phyloP scores from a whole-genome alignment of 2,888 invertebrate genomes.

The Athripsodes cinereus region DNA sequence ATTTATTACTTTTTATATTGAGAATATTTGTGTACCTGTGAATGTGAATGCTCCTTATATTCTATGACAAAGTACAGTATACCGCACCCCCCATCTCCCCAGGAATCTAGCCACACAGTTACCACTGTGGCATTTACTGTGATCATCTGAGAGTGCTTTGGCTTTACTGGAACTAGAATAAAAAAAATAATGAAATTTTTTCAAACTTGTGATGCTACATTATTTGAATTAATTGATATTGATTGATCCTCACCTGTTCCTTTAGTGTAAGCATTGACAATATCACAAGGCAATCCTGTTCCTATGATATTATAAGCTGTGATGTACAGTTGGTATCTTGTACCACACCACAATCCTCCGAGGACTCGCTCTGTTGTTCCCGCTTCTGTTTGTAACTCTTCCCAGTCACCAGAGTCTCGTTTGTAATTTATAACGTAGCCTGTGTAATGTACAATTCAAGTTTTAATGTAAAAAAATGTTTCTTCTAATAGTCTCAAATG shows the following conservation, averaged over 20 bases:
- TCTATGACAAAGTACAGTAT: constrained; percentile 81
- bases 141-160: constrained; percentile 72
- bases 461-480: no score
- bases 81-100: constrained; percentile 86
- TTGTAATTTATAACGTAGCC: constrained; percentile 89
- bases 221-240: no score
- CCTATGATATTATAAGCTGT: constrained; percentile 89
- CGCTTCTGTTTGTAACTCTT: constrained; percentile 80
- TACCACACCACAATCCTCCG: constrained; percentile 82
- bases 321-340: constrained; percentile 80
- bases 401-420: constrained; percentile 86
- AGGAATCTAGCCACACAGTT: constrained; percentile 79
- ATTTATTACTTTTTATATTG: no score
- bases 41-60: constrained; percentile 60
- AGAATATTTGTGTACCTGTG: constrained; percentile 38
- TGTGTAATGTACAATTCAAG: constrained; percentile 29
- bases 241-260: constrained; percentile 54
- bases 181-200: background rate
- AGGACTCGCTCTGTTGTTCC: constrained; percentile 73
- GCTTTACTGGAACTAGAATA: constrained; percentile 64
- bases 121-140: constrained; percentile 83
- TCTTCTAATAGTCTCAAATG: no score
- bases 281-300: constrained; percentile 82
- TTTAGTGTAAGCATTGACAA: constrained; percentile 77
- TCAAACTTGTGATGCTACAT: no score